Evolutionary conservation across 2,888 invertebrate species (phyloP).

Genomic region (Selenia dentaria): DNA sequence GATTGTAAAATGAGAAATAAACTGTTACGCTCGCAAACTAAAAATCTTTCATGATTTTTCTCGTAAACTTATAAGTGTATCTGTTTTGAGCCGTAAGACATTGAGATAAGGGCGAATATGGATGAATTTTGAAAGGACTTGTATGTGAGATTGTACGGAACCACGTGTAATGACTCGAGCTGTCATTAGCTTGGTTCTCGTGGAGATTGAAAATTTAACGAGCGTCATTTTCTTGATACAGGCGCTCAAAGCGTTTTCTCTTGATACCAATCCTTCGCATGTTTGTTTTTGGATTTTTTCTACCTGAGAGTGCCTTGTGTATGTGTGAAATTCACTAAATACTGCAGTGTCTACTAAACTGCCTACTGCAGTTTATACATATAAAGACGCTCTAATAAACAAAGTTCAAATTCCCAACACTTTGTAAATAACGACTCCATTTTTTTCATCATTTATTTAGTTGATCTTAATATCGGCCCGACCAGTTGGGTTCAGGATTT

Average conservation of each 20-base stretch:
- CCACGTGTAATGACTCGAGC: conserved; percentile 48
- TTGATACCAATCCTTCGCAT: not conserved
- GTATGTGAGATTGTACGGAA: conserved; percentile 12
- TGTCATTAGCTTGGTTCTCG: conserved; percentile 47
- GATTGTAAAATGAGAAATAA: conserved; percentile 10
- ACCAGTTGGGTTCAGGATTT: too few relatives aligned
- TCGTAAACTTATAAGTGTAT: not conserved
- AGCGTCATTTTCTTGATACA: conserved; percentile 49
- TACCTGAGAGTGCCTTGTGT: not conserved
- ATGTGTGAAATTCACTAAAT: too few relatives aligned
- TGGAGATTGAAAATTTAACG: conserved; percentile 63
- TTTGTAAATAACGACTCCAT: too few relatives aligned
- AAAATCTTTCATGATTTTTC: conserved; percentile 6
- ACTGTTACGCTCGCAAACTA: conserved; percentile 11
- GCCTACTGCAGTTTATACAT: too few relatives aligned
- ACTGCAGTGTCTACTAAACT: too few relatives aligned
- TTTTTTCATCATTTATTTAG: too few relatives aligned
- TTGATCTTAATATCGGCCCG: too few relatives aligned
- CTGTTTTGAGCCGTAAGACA: conserved; percentile 7
- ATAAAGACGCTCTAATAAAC: too few relatives aligned
- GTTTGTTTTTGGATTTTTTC: conserved; percentile 20
- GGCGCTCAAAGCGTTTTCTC: conserved; percentile 21
- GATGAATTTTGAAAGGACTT: conserved; percentile 1
- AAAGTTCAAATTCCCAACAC: too few relatives aligned
- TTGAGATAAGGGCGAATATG: conserved; percentile 11